phyloP scores from a whole-genome alignment of 2,113 vertebrate species.

The Boulengeromyrus knoepffleri region DNA sequence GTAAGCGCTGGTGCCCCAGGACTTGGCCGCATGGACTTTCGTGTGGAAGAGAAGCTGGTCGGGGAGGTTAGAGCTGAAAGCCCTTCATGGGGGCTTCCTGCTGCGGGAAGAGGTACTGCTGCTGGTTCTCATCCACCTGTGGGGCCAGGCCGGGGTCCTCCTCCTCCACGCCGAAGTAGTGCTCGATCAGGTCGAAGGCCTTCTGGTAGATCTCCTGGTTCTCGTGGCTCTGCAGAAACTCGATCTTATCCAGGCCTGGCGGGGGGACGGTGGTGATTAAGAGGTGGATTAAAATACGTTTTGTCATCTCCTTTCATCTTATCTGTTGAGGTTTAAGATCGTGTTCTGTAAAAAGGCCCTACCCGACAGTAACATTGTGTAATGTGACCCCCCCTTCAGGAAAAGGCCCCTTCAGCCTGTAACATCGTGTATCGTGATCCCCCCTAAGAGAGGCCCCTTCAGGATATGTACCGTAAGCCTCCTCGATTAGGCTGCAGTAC shows the following conservation, averaged over 20 bases:
- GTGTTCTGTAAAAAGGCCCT: background rate
- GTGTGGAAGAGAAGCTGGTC: constrained; percentile 8
- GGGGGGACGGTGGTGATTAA: background rate
- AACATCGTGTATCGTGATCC: background rate
- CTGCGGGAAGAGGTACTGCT: constrained; percentile 95
- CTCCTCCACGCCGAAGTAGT: constrained; percentile 93
- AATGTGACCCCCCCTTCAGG: background rate
- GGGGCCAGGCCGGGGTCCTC: constrained; percentile 79
- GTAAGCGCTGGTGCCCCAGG: background rate
- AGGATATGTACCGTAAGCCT: constrained; percentile 59
- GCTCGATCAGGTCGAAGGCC: constrained; percentile 93
- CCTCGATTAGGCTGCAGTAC: constrained; percentile 93
- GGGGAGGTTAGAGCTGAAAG: constrained; percentile 83
- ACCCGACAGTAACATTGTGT: background rate
- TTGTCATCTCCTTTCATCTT: background rate
- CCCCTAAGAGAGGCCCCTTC: background rate
- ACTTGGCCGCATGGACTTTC: background rate
- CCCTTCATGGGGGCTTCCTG: constrained; percentile 95
- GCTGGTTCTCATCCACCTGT: constrained; percentile 87
- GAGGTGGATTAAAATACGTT: background rate
- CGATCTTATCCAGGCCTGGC: constrained; percentile 91
- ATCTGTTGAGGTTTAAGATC: background rate
- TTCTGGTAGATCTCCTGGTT: constrained; percentile 99
- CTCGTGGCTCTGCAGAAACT: constrained; percentile 96
- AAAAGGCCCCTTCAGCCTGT: background rate